phyloP scores from a whole-genome alignment of 2,113 vertebrate species.

The Cercopithecus mona region DNA sequence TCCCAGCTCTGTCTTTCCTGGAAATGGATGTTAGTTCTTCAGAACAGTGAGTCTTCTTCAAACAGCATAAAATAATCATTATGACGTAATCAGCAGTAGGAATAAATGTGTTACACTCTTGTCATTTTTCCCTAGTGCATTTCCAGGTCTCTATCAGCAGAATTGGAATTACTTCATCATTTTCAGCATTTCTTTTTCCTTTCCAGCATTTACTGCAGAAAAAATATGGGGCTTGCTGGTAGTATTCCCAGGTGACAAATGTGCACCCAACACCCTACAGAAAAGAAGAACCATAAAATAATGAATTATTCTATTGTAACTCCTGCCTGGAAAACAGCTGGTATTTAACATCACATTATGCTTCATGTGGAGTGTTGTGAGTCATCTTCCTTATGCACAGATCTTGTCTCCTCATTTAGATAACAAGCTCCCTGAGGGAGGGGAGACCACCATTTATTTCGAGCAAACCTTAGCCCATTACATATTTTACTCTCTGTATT shows the following conservation, averaged over 20 bases:
- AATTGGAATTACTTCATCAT: not conserved
- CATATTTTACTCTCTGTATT: not conserved
- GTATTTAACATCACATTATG: not conserved
- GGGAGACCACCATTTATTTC: not conserved
- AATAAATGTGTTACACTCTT: not conserved
- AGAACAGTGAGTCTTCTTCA: not conserved
- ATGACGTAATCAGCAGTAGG: not conserved
- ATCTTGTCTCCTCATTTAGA: not conserved
- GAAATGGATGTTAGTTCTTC: not conserved
- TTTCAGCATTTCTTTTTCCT: not conserved
- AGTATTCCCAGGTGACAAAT: not conserved
- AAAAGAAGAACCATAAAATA: conserved; percentile 46
- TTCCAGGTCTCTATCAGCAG: not conserved
- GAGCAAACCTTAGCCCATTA: not conserved
- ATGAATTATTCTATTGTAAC: conserved; percentile 5
- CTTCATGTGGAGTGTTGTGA: not conserved
- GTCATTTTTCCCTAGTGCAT: not conserved
- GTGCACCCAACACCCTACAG: not conserved
- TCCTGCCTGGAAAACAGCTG: not conserved
- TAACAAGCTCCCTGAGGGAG: not conserved
- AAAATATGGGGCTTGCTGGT: not conserved
- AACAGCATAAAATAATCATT: not conserved
- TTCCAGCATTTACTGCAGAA: not conserved
- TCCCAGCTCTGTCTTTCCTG: not conserved
- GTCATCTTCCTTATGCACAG: not conserved